Evolutionary conservation across 2,113 vertebrate genomes (phyloP).

Genomic region (Catagonus wagneri): DNA sequence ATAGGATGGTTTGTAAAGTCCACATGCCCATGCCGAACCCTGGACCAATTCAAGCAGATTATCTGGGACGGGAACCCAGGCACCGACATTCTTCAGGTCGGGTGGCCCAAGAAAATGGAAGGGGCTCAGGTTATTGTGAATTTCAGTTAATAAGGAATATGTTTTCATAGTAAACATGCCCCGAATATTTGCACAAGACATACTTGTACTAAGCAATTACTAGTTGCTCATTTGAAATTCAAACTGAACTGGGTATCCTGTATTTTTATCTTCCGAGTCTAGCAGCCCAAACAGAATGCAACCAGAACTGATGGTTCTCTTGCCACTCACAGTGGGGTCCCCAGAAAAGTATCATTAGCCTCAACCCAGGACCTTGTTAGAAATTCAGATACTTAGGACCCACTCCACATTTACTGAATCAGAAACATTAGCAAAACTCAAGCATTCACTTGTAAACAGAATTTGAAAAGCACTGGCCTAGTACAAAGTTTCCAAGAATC

Average conservation of each 20-base stretch:
- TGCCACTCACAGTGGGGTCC: neutral
- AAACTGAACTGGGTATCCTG: neutral
- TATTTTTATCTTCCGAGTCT: neutral
- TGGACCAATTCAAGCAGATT: neutral
- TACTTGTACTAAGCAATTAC: neutral
- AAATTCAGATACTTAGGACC: neutral
- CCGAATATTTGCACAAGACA: neutral
- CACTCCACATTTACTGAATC: neutral
- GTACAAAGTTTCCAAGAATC: conserved; percentile 45
- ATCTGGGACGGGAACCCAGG: neutral
- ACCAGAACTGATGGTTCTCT: neutral
- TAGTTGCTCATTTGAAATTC: conserved; percentile 17
- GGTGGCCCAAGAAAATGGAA: neutral
- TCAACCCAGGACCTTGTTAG: neutral
- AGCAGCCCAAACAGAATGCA: neutral
- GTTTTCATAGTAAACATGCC: neutral
- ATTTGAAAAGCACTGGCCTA: neutral
- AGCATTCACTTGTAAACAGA: neutral
- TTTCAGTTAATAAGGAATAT: neutral
- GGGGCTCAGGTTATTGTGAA: neutral
- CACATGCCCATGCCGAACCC: neutral
- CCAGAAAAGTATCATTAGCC: neutral
- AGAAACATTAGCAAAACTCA: conserved; percentile 44
- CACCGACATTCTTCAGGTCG: neutral
- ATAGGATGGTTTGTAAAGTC: neutral